Base-by-base conservation (phyloP, 1,140 invertebrate genomes). In the Aphaenogaster ashmeadi region DNA sequence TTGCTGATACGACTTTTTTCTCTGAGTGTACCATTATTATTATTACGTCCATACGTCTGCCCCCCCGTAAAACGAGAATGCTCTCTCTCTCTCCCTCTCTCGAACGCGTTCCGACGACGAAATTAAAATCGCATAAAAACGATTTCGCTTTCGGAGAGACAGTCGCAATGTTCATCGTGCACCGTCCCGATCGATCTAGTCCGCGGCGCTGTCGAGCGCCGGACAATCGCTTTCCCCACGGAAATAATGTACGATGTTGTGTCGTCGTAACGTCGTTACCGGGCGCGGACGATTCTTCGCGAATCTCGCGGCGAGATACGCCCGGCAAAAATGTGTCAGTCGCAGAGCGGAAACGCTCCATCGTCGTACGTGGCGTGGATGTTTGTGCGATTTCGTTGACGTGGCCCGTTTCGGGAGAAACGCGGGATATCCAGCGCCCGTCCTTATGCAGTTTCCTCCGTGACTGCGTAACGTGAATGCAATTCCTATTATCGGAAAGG, bases 401-500 rank as follows among this genome's bases (percentile, higher is more conserved):
- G 41, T 80, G 47, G 78, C 78, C 62, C 62, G 47, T 58, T 72
- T 83, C 27, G 27, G 27, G 21, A 44, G 41, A 83, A 33, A 38
- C 36, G 52, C 66, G 4, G 64, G 50, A 64, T 54, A 52, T 54
- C n/a, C 15, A 36, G 7, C 13, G 33, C 41, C 44, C 50, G 3
- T 71, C 15, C 52, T 44, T 44, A 6, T 33, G 60, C 44, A 44
- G 9, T 21, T 78, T 21, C 47, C 44, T 36, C 15, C 44, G 44
- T 60, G 44, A 54, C 74, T 79, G 83, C 74, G 74, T 85, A 77
- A 67, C 44, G 74, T 38, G 62, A 88, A 88, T 56, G 78, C 78
- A 74, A 81, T 88, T 89, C 56, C 77, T 84, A 88, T 89, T 88
- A 89, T 88, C 79, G 88, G 56, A 56, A 60, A 64, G 60, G 62